phyloP scores from a whole-genome alignment of 2,888 invertebrate genomes.

The Sarcophaga subvicina region DNA sequence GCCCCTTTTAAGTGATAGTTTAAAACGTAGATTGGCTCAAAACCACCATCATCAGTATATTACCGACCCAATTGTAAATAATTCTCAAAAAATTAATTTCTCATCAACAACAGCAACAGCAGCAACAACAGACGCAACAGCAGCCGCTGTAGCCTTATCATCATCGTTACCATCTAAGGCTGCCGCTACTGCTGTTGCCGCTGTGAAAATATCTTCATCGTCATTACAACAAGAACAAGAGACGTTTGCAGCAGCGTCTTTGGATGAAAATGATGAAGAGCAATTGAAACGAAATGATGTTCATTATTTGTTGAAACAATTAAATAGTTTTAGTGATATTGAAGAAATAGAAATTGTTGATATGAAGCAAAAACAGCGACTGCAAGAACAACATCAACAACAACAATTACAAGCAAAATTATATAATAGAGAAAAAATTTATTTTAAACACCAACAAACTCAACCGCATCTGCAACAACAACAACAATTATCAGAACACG shows the following conservation, averaged over 20 bases:
- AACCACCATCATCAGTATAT: conserved; percentile 75
- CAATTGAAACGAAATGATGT: conserved; percentile 82
- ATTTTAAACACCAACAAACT: conserved; percentile 63
- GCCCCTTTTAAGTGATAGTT: conserved; percentile 74
- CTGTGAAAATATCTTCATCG: conserved; percentile 68
- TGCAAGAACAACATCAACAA: conserved; percentile 69
- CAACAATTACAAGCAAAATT: conserved; percentile 63
- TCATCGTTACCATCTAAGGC: conserved; percentile 52
- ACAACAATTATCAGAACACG: conserved; percentile 9
- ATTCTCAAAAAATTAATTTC: conserved; percentile 67
- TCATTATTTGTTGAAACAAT: conserved; percentile 83
- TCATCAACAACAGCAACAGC: conserved; percentile 57
- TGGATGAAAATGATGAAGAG: conserved; percentile 73
- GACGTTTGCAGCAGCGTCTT: conserved; percentile 34
- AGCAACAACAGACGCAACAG: conserved; percentile 25
- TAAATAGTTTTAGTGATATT: conserved; percentile 82
- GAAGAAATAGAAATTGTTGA: conserved; percentile 82
- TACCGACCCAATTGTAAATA: conserved; percentile 78
- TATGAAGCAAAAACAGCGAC: conserved; percentile 80
- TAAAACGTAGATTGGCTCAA: conserved; percentile 71
- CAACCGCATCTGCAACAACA: conserved; percentile 56
- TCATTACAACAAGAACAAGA: conserved; percentile 66
- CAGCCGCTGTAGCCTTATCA: conserved; percentile 30
- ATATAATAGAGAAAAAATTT: conserved; percentile 48
- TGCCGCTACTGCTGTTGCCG: conserved; percentile 66